phyloP scores from a whole-genome alignment of 2,797 vertebrate genomes.

The Valencia hispanica region DNA sequence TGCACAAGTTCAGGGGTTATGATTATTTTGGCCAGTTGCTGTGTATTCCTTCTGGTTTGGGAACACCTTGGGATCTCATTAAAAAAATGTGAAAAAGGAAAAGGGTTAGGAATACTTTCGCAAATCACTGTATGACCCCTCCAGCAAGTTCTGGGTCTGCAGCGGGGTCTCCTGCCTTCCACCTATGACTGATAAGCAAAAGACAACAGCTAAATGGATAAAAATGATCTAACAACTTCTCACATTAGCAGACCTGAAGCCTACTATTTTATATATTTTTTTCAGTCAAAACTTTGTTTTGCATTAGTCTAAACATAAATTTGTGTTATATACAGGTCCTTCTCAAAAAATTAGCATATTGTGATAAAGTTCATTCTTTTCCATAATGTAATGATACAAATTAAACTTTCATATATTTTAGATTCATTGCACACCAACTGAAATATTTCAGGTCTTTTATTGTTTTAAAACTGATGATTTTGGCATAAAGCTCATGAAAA shows the following conservation, averaged over 20 bases:
- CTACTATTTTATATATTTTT: background rate
- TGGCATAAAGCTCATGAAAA: too few species aligned
- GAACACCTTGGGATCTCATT: background rate
- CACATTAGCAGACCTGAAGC: background rate
- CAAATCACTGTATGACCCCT: background rate
- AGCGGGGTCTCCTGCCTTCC: background rate
- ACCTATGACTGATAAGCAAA: background rate
- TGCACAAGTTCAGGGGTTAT: background rate
- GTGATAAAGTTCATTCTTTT: too few species aligned
- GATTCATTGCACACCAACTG: too few species aligned
- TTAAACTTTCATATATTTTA: too few species aligned
- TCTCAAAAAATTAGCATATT: too few species aligned
- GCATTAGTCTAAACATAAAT: background rate
- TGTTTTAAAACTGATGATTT: too few species aligned
- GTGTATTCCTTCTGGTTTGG: background rate
- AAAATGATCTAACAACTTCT: background rate
- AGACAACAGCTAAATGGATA: background rate
- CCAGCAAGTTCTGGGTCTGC: background rate
- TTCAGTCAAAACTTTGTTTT: slow-evolving; percentile 1
- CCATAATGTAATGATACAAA: too few species aligned
- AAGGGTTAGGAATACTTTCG: background rate
- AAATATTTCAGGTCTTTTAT: too few species aligned
- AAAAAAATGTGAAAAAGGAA: background rate
- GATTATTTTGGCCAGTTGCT: background rate
- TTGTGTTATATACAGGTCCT: slow-evolving; percentile 13